A percentile compares a stretch with the other conserved stretches of the same genome.
phyloP scores from a whole-genome alignment of 2,113 vertebrate genomes.

The Plotosus lineatus region DNA sequence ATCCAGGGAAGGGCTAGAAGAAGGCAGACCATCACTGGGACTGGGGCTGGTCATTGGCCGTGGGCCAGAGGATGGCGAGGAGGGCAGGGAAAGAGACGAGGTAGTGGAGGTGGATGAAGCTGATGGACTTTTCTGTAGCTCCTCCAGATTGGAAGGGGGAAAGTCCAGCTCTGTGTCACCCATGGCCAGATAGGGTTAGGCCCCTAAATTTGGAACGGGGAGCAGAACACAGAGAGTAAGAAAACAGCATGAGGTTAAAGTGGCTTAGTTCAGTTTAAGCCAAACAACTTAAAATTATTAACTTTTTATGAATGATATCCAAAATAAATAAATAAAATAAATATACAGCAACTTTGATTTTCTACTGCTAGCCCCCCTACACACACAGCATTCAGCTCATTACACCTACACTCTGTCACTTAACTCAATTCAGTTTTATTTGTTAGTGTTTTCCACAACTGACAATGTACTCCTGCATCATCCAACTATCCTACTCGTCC shows the following conservation, averaged over 20 bases:
- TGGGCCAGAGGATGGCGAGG: constrained; percentile 64
- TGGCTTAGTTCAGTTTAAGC: neutral
- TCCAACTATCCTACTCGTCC: neutral
- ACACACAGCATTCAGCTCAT: neutral
- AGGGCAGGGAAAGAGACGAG: constrained; percentile 64
- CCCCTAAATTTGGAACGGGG: constrained; percentile 46
- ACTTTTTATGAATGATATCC: no score
- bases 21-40: constrained; percentile 60
- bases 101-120: constrained; percentile 57
- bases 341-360: neutral
- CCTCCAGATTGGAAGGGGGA: constrained; percentile 48
- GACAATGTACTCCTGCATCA: neutral
- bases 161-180: constrained; percentile 75
- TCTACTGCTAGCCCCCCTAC: neutral
- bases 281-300: neutral
- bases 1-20: constrained; percentile 70
- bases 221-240: constrained; percentile 25
- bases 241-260: neutral
- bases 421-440: no score
- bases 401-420: neutral
- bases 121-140: constrained; percentile 59
- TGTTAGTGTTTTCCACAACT: no score
- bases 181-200: constrained; percentile 64
- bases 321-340: neutral
- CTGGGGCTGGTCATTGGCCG: constrained; percentile 51